Evolutionary conservation across 2,113 vertebrate species (phyloP).

Genomic region (Bettongia penicillata): DNA sequence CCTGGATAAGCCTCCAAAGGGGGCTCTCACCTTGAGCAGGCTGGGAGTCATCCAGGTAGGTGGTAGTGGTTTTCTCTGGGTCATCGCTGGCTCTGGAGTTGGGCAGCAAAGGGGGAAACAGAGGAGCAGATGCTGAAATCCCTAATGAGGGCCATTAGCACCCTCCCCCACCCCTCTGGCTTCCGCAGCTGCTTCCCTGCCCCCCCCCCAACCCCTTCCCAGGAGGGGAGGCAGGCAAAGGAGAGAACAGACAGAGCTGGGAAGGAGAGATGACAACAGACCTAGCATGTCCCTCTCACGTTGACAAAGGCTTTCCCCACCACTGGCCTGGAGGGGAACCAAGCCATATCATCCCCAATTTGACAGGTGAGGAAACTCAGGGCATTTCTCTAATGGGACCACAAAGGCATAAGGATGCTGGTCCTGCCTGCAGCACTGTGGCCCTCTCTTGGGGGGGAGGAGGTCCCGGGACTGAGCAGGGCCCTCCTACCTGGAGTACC

Average conservation of each 20-base stretch:
- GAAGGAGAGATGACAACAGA: neutral
- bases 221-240: neutral
- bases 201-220: neutral
- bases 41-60: constrained; percentile 93
- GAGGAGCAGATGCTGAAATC: rapidly evolving
- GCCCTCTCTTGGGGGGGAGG: neutral
- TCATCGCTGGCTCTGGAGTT: constrained; percentile 90
- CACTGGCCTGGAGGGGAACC: neutral
- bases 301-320: neutral
- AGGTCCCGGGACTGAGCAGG: neutral
- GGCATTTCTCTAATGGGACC: neutral
- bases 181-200: neutral
- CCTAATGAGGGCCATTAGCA: neutral
- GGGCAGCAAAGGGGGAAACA: constrained; percentile 2
- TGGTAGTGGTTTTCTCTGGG: constrained; percentile 92
- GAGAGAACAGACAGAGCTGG: neutral
- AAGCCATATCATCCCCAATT: neutral
- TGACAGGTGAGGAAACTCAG: neutral
- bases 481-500: constrained; percentile 87
- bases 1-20: rapidly evolving
- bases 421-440: neutral
- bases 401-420: neutral
- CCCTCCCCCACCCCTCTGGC: neutral
- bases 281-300: neutral
- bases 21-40: constrained; percentile 91